Percentiles rank a stretch among this genome's conserved stretches.
phyloP scores from a whole-genome alignment of 2,888 invertebrate species.

The Exocentrus adspersus region DNA sequence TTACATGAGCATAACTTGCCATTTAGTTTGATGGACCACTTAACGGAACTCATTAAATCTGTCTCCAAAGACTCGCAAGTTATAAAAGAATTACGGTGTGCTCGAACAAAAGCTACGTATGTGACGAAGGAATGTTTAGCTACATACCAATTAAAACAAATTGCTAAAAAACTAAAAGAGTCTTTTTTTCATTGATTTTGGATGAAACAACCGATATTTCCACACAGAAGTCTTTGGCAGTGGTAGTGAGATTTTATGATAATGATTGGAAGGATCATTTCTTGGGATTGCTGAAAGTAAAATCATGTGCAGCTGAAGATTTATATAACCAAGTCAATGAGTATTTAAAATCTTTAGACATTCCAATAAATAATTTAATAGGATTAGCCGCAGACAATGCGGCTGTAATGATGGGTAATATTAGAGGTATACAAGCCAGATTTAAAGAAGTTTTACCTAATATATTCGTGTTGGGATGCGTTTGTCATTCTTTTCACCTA shows the following conservation, averaged over 20 bases:
- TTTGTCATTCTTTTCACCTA: constrained; percentile 33
- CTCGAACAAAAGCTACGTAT: constrained; percentile 33
- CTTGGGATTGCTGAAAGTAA: constrained; percentile 20
- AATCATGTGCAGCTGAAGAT: background rate
- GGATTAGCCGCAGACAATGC: constrained; percentile 35
- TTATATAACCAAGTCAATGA: constrained; percentile 9
- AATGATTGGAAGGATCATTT: constrained; percentile 5
- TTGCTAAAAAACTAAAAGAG: constrained; percentile 26
- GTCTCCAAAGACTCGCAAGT: constrained; percentile 40
- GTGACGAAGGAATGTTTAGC: constrained; percentile 37
- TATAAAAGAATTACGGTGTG: constrained; percentile 37
- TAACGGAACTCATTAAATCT: constrained; percentile 28
- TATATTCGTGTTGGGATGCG: constrained; percentile 28
- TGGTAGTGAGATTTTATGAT: constrained; percentile 36
- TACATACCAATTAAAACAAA: constrained; percentile 15
- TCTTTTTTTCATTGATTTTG: constrained; percentile 29
- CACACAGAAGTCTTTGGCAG: constrained; percentile 37
- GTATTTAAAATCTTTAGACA: background rate
- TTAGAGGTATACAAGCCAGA: constrained; percentile 20
- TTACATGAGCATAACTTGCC: constrained; percentile 43
- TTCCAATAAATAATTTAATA: constrained; percentile 18
- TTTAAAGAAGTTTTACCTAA: constrained; percentile 16
- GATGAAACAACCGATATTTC: constrained; percentile 39
- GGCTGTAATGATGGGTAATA: constrained; percentile 27
- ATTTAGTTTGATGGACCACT: constrained; percentile 41